Base-by-base conservation (phyloP, 2,888 invertebrate genomes). In the Cenopis cana region DNA sequence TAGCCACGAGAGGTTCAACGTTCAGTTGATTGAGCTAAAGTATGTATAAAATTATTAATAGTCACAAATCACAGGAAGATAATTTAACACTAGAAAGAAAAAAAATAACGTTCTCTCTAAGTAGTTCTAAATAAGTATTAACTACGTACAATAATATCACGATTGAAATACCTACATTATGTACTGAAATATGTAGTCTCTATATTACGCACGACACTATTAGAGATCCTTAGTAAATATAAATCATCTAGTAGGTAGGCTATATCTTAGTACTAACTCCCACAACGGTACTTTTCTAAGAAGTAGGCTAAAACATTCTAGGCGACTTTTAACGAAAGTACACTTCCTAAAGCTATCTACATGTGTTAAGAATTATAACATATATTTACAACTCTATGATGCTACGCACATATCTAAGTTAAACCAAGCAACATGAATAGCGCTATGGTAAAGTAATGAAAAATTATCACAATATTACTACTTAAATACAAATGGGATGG, bases 1-100 rank as follows among this genome's bases (percentile, higher is more conserved):
- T 89, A 90, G 90, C 90, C 89, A 86, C 86, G 82, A 87, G 80
- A 86, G 87, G 85, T 87, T 84, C 81, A 85, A 89, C 84, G 84
- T 86, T 86, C 79, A 83, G 79, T 84, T 80, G 80, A 83, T 89
- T 89, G 88, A 92, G 88, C 89, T 89, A 90, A 82, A 87, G 87
- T 85, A 85, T 82, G 89, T 92, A 90, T 86, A 91, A 91, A 92
- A 91, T 89, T 89, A 89, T 88, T 80, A 89, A 87, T 89, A 91
- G 87, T 89, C 87, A 89, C 85, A 87, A 91, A 91, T 92, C 91
- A 92, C 92, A 92, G 91, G 90, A 92, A 90, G 87, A 83, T 90
- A 83, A 76, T 84, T 81, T 83, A 84, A 86, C 82, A 84, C 87
- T 88, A 86, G 82, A 85, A 81, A 80, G 79, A 87, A 86, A 87